phyloP scores from a whole-genome alignment of 2,888 invertebrate species.

The Drosophila incognita region DNA sequence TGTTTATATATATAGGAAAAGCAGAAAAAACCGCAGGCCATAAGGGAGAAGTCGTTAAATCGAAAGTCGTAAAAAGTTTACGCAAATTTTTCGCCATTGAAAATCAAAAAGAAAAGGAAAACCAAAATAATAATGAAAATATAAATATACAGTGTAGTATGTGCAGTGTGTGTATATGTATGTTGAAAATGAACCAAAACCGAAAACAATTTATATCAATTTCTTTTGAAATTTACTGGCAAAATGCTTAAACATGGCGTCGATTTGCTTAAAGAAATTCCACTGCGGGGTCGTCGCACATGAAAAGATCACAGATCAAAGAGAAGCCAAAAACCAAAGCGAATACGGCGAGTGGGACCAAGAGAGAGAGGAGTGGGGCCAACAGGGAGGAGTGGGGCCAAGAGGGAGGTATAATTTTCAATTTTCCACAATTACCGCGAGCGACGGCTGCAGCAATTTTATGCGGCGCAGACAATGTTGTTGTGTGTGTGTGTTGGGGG shows the following conservation, averaged over 20 bases:
- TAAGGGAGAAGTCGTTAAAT: constrained; percentile 64
- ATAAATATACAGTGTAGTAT: constrained; percentile 5
- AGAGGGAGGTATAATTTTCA: constrained; percentile 64
- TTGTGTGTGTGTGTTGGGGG: not conserved
- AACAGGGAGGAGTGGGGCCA: not conserved
- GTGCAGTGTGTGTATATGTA: not conserved
- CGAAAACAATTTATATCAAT: constrained; percentile 67
- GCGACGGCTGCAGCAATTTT: constrained; percentile 55
- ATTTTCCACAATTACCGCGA: constrained; percentile 77
- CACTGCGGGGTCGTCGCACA: constrained; percentile 61
- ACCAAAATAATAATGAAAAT: constrained; percentile 13
- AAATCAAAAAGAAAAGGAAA: constrained; percentile 20
- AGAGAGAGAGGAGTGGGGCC: not conserved
- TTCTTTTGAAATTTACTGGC: constrained; percentile 80
- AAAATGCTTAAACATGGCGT: constrained; percentile 82
- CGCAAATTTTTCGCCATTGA: constrained; percentile 68
- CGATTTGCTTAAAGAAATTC: constrained; percentile 82
- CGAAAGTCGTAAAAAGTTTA: constrained; percentile 68
- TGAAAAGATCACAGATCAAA: constrained; percentile 73
- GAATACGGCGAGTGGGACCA: not conserved
- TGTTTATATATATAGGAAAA: not conserved
- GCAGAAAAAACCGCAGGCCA: constrained; percentile 44
- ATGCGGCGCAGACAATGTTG: constrained; percentile 33
- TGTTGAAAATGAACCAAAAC: constrained; percentile 32
- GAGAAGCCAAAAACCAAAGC: constrained; percentile 45